phyloP scores from a whole-genome alignment of 2,797 vertebrate genomes.

The Gila robusta region DNA sequence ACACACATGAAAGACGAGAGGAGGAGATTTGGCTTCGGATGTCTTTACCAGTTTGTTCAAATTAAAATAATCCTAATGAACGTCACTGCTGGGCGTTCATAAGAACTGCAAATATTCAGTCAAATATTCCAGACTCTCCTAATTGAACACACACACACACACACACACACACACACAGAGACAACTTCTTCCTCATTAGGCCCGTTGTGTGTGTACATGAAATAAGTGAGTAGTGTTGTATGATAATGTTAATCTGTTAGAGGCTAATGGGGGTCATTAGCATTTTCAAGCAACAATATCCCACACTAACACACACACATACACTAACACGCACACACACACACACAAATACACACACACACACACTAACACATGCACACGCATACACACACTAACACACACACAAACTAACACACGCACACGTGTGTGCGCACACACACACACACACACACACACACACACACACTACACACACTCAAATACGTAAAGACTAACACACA shows the following conservation, averaged over 20 bases:
- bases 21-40: not conserved
- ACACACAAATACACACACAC: accelerated
- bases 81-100: not conserved
- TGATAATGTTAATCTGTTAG: slow-evolving; percentile 62
- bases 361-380: accelerated
- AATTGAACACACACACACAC: slow-evolving; percentile 10
- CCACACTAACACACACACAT: not conserved
- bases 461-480: not conserved
- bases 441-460: not conserved
- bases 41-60: not conserved
- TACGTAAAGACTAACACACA: no score
- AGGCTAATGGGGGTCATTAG: slow-evolving; percentile 67
- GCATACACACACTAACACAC: not conserved
- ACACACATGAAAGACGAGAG: slow-evolving; percentile 12
- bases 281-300: slow-evolving; percentile 58
- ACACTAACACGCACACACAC: not conserved
- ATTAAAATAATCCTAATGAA: slow-evolving; percentile 18
- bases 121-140: not conserved
- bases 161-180: not conserved
- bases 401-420: not conserved
- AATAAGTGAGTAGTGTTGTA: slow-evolving; percentile 41
- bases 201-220: not conserved
- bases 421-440: no score
- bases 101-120: slow-evolving; percentile 1
- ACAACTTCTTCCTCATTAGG: slow-evolving; percentile 8